A percentile compares a stretch with the other conserved stretches of the same genome.
Evolutionary conservation across 2,888 invertebrate genomes (phyloP).

Genomic region (Lathronympha strigana): DNA sequence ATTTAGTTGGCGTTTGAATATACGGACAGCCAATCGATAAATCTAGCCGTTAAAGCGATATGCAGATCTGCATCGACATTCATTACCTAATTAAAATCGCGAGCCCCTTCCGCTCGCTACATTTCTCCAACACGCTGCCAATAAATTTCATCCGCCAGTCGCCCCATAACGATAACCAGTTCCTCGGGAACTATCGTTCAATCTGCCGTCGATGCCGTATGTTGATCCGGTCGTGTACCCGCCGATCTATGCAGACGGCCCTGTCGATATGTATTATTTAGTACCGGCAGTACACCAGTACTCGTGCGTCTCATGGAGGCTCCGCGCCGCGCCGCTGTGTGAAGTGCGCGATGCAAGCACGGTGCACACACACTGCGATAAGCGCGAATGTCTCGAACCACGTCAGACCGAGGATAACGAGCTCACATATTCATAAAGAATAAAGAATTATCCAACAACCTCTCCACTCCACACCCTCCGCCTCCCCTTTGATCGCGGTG

Average conservation of each 20-base stretch:
- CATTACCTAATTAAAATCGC: constrained; percentile 85
- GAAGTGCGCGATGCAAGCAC: constrained; percentile 46
- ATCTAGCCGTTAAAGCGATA: constrained; percentile 82
- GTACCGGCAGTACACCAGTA: constrained; percentile 75
- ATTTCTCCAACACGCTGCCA: constrained; percentile 83
- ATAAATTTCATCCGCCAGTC: constrained; percentile 84
- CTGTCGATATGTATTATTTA: constrained; percentile 83
- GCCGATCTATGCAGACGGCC: constrained; percentile 79
- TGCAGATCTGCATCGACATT: constrained; percentile 84
- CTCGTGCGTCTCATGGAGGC: constrained; percentile 57
- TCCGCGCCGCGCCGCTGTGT: constrained; percentile 49
- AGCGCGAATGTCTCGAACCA: constrained; percentile 65
- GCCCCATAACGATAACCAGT: constrained; percentile 84
- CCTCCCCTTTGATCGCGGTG: constrained; percentile 70
- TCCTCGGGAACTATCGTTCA: constrained; percentile 85
- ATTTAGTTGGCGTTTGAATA: constrained; percentile 71
- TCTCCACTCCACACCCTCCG: constrained; percentile 63
- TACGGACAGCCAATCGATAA: constrained; percentile 76
- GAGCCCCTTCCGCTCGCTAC: constrained; percentile 84
- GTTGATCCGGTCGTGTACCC: constrained; percentile 84
- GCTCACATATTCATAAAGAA: constrained; percentile 84
- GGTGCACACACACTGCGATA: constrained; percentile 61
- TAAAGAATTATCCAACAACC: constrained; percentile 81
- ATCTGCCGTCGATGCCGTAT: constrained; percentile 84
- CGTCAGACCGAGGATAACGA: constrained; percentile 79